phyloP scores from a whole-genome alignment of 1,140 invertebrate species.

The Xylocopa sonorina region DNA sequence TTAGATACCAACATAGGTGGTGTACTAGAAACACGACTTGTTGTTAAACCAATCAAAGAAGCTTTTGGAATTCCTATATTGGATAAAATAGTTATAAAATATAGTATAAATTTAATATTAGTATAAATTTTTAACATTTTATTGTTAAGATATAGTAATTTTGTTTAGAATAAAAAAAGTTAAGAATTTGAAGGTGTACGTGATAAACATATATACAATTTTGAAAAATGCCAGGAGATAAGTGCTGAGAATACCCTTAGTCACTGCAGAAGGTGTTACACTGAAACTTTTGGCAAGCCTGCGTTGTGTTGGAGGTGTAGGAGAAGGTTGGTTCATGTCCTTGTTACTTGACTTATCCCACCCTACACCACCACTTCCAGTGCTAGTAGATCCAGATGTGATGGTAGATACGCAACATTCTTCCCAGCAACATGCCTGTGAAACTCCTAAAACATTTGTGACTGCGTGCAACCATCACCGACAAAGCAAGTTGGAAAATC shows the following conservation, averaged over 20 bases:
- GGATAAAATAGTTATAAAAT: neutral
- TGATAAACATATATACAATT: slow-evolving; percentile 39
- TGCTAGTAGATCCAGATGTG: slow-evolving; percentile 69
- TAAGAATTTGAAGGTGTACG: slow-evolving; percentile 17
- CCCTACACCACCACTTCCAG: slow-evolving; percentile 65
- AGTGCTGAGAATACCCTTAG: slow-evolving; percentile 81
- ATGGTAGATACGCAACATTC: slow-evolving; percentile 78
- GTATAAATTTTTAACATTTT: neutral
- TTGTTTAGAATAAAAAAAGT: slow-evolving; percentile 26
- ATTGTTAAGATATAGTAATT: slow-evolving; percentile 13
- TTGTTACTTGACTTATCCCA: slow-evolving; percentile 71
- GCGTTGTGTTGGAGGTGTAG: slow-evolving; percentile 90
- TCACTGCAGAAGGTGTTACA: slow-evolving; percentile 87
- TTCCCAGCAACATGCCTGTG: slow-evolving; percentile 81
- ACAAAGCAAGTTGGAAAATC: slow-evolving; percentile 36
- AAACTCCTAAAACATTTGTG: slow-evolving; percentile 79
- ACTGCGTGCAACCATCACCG: slow-evolving; percentile 75
- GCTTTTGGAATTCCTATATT: slow-evolving; percentile 89
- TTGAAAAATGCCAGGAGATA: slow-evolving; percentile 41
- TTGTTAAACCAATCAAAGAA: slow-evolving; percentile 89
- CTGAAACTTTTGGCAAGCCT: slow-evolving; percentile 94
- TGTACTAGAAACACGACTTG: slow-evolving; percentile 85
- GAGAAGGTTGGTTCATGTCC: slow-evolving; percentile 83
- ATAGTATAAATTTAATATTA: neutral
- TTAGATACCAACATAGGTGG: slow-evolving; percentile 87